Base-by-base conservation (phyloP, 2,888 invertebrate species). In the Ligdia adustata region DNA sequence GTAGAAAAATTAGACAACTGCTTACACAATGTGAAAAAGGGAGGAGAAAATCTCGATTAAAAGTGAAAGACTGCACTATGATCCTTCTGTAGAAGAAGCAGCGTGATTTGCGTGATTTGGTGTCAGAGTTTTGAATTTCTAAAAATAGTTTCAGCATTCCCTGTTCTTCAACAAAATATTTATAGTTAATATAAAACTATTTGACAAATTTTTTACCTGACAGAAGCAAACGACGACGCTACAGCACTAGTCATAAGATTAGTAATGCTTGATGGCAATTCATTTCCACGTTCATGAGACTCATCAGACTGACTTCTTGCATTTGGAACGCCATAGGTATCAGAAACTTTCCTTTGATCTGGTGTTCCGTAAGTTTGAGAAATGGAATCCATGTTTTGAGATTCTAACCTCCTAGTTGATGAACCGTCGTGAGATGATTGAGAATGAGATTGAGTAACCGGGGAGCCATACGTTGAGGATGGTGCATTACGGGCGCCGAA, bases 301-400 rank as follows among this genome's bases (percentile, higher is more conserved):
- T 84, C 85, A 41, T 84, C 79, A 35, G 90, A 85, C 2, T 71
- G 12, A 49, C 55, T 43, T 26, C 46, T 49, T 1, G 53, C 37
- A 37, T 22, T 49, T 5, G 91, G 90, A 12, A 82, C 84, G 9
- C 89, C 89, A 50, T 91, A 91, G 40, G 80, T 80, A 42, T 80
- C 76, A 29, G 88, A 84, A 1, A 61, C 28, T 9, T 61, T 51
- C 24, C 64, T 64, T 2, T 63, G 52, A 18, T 79, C 75, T 1
- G 91, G 90, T 2, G 20, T 22, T 22, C 39, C 48, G 9, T 52
- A 52, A 7, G 43, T 24, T 28, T 33, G 31, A 11, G 87, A 83
- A 47, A 76, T 77, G 15, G 83, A 49, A 18, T 62, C 63, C 35
- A 57, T 57, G 4, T 59, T 66, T 42, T 72, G 67, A 14, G 69